Evolutionary conservation across 1,140 invertebrate genomes (phyloP).

Genomic region (Bombus polaris): DNA sequence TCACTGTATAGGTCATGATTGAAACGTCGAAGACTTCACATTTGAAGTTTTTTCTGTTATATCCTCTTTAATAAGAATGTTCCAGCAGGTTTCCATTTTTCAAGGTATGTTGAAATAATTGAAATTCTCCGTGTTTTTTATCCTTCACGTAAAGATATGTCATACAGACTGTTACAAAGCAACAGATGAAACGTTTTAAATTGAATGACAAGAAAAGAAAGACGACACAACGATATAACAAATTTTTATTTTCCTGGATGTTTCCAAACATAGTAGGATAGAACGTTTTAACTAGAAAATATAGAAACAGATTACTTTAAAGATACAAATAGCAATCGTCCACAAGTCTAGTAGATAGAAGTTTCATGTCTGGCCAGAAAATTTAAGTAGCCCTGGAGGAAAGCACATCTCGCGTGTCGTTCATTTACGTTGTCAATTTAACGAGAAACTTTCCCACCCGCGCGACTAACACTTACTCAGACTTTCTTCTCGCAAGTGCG

Average conservation of each 20-base stretch:
- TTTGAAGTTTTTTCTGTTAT: too few species aligned
- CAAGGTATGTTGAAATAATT: too few species aligned
- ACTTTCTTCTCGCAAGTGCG: constrained; percentile 13
- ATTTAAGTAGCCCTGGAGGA: neutral
- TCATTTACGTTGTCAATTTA: constrained; percentile 32
- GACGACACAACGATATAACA: neutral
- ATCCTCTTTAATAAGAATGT: too few species aligned
- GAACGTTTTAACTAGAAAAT: too few species aligned
- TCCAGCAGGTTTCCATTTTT: too few species aligned
- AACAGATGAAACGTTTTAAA: neutral
- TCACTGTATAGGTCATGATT: too few species aligned
- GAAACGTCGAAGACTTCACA: too few species aligned
- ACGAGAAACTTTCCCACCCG: constrained; percentile 40
- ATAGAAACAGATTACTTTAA: too few species aligned
- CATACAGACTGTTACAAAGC: too few species aligned
- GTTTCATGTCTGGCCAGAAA: neutral
- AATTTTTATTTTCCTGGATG: neutral
- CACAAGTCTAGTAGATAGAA: neutral
- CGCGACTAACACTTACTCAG: constrained; percentile 12
- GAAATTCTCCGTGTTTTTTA: too few species aligned
- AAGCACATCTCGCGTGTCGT: constrained; percentile 2
- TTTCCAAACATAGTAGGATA: too few species aligned
- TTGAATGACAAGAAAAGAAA: neutral
- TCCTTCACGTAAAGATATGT: too few species aligned
- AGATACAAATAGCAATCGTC: neutral